Percentiles rank a stretch among this genome's conserved stretches.
These are phyloP conservation scores for Poecilia velifera DNA, from an alignment of 2,797 vertebrate genomes.

Conservation along the genomic window DNA sequence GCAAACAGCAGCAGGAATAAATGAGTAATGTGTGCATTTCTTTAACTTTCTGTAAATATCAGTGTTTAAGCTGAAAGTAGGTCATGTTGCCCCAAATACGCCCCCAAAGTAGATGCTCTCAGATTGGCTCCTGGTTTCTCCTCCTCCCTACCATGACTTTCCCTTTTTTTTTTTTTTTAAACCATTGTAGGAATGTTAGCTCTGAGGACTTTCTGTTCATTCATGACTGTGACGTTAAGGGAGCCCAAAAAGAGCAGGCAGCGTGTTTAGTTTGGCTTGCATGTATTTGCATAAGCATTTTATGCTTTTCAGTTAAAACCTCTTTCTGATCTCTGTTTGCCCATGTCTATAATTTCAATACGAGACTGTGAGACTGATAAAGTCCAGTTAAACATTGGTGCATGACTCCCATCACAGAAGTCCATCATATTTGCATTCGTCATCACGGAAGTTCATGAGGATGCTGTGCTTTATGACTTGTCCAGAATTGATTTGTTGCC, in stretches of 20 bases:
- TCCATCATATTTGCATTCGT: conserved; percentile 23
- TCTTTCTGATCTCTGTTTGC: conserved; percentile 26
- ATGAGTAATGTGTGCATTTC: neutral
- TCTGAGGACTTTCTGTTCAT: conserved; percentile 33
- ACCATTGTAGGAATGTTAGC: conserved; percentile 46
- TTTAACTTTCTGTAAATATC: conserved; percentile 24
- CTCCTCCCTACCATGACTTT: conserved; percentile 3
- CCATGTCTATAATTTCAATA: conserved; percentile 22
- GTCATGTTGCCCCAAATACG: conserved; percentile 31
- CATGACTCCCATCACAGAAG: conserved; percentile 23
- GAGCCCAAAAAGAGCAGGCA: neutral
- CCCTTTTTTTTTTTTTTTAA: conserved; percentile 15
- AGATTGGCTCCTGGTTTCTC: neutral
- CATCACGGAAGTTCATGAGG: conserved; percentile 19
- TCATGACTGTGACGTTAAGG: neutral
- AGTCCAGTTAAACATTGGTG: conserved; percentile 15
- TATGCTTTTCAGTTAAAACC: neutral
- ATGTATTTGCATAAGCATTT: neutral
- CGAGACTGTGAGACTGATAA: neutral
- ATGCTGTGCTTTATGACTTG: conserved; percentile 37
- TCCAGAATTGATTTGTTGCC: neutral
- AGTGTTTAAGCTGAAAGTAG: conserved; percentile 47
- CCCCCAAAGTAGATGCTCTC: conserved; percentile 22
- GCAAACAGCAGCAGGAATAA: neutral
- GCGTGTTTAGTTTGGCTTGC: neutral